Base-by-base conservation (phyloP, 1,140 invertebrate species). In the Pogonomyrmex californicus region DNA sequence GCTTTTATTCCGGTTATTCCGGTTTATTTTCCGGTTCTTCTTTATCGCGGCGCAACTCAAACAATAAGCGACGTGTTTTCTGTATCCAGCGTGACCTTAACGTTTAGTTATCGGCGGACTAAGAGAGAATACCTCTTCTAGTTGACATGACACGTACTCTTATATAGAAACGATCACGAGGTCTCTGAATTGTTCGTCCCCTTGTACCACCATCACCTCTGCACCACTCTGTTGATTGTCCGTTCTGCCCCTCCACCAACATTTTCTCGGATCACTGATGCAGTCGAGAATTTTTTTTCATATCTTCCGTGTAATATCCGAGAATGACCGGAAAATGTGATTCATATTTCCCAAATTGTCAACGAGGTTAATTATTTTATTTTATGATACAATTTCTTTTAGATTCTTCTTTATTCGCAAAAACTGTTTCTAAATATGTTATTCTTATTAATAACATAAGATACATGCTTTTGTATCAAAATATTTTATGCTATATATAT, bases 131-230 rank as follows among this genome's bases (percentile, higher is more conserved):
- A 93, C 87, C 91, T 92, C 87, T 87, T 92, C 85, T 90, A 82
- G 91, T 92, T 92, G 89, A 92, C 82, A 91, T 87, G 82, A 62
- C 88, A 65, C 82, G 89, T 92, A 91, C 93, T 94, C 93, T 94
- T 94, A 94, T 94, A 94, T 93, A 86, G 91, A 92, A 87, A 91
- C 90, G 88, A 88, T 91, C 88, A 92, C 75, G 91, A 92, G 92
- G 90, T 93, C 91, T 92, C 91, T 92, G 93, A 91, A 93, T 94
- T 93, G 91, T 93, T 93, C 90, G 89, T 93, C 91, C 86, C 87
- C 85, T 68, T 66, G 81, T 89, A 17, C 56, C 56, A 51, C 75
- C 68, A 65, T 58, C 51, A 73, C 76, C 49, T 76, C 62, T 54
- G 71, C 70, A 63, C 47, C 41, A 58, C 33, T 49, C n/a, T 44